Base-by-base conservation (phyloP, 2,113 vertebrate genomes). In the Galbula dea region DNA sequence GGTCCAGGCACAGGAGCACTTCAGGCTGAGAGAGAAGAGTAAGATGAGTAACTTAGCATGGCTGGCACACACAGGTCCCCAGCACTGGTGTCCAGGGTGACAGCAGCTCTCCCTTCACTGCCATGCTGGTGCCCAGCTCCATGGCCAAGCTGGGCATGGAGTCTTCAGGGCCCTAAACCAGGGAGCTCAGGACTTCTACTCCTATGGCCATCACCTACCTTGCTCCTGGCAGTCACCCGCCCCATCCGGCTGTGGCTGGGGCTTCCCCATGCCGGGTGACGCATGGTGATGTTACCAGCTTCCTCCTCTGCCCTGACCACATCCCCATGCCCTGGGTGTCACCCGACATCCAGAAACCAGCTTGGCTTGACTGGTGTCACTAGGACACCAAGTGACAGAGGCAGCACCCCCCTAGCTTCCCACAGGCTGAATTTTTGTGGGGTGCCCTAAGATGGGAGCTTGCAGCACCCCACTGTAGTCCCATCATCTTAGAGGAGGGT, bases 1-100 rank as follows among this genome's bases (percentile, higher is more conserved):
- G 68, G 94, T 95, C 71, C 78, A 88, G 89, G 93, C 77, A 75
- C 75, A 89, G 80, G 71, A 93, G n/a, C 88, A 45, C 89, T 96
- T 96, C 96, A 82, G 96, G 94, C 98, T 98, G 54, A 18, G 75
- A 89, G 51, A 96, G 48, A 78, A 63, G 78, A 46, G 79, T 15
- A 57, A 24, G 74, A 76, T 71, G 73, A 91, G 63, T 39, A 51
- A 30, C 34, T 27, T 43, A 32, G 57, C 52, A 23, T 15, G 2
- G 32, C 9, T 6, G 61, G 24, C 20, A 69, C 65, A 61, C 15
- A 5, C 3, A 4, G 34, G 61, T 71, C 65, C 80, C 58, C 49
- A 17, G 20, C 7, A 32, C 19, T 7, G 7, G 5, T 9, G 26
- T 32, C 48, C 27, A 12, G 9, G 54, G 11, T 63, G 27, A 58